phyloP scores from a whole-genome alignment of 2,888 invertebrate genomes.

The Osmoderma eremita region DNA sequence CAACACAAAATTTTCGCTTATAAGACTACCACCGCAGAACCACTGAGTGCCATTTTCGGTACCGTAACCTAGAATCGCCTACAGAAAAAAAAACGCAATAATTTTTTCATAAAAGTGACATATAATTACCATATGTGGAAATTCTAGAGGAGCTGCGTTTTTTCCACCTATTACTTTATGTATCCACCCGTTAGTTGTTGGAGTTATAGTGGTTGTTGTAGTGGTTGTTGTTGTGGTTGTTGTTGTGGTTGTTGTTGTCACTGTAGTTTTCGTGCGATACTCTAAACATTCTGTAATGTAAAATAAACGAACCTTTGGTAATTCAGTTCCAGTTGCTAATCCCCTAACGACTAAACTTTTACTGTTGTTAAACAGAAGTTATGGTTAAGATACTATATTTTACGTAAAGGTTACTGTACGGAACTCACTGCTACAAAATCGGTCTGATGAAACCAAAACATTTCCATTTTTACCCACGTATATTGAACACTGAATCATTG shows the following conservation, averaged over 20 bases:
- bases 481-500: no score
- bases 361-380: no score
- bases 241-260: neutral
- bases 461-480: no score
- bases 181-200: no score
- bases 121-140: constrained; percentile 40
- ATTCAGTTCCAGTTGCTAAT: no score
- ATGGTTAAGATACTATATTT: no score
- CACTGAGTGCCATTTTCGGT: constrained; percentile 60
- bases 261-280: constrained; percentile 12
- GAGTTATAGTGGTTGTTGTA: no score
- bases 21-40: constrained; percentile 74
- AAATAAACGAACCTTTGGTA: neutral
- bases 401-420: no score
- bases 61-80: constrained; percentile 57
- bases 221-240: neutral
- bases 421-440: no score
- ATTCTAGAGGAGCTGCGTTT: constrained; percentile 28
- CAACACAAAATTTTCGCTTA: constrained; percentile 71
- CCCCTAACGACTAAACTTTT: no score
- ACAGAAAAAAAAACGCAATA: constrained; percentile 28
- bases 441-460: no score
- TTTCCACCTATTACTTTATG: neutral
- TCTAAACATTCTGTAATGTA: constrained; percentile 40
- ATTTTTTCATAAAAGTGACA: constrained; percentile 40